Evolutionary conservation across 2,113 vertebrate species (phyloP), one percentile per base, ranked within the genome.

Genomic region (Sinocyclocheilus grahami): DNA sequence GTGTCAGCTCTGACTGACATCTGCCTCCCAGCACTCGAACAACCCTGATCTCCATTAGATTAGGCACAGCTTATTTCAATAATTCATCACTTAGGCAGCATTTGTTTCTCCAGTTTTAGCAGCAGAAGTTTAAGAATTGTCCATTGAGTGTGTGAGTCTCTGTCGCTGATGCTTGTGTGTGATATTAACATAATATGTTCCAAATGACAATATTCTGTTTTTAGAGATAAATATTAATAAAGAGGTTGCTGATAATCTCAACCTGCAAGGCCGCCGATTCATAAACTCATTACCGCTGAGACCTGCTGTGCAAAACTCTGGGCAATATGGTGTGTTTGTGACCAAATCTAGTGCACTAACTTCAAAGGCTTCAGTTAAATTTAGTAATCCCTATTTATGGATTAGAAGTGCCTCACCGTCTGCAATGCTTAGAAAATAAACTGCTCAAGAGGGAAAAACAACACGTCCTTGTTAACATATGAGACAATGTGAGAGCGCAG

Each of bases 301-400:
- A 84, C 65, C 81, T 88, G 74, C 84, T 85, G 81, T 74, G 75
- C 62, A 78, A 79, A 87, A 58, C 75, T 86, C 86, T 20, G 48
- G 33, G 72, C 89, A 83, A 83, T 83, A 75, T 82, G 74, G 81
- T 83, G 84, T 78, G 85, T 83, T 86, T 88, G 87, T 85, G 86
- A 87, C 84, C 87, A 80, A 90, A 86, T 80, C 78, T 80, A 60
- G 30, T 78, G 14, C 63, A 65, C 39, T 22, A 77, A 85, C 88
- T 89, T 90, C 89, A 90, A 89, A 90, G 89, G 62, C 74, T 24
- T 24, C 81, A 48, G 82, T 86, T 89, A 87, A 89, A 82, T 87
- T 86, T 82, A 78, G 86, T 84, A 89, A 77, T 91, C 84, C 65
- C 76, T 82, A 11, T 4, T 86, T 88, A 86, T 39, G 84, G 88